A percentile compares a stretch with the other conserved stretches of the same genome.
Evolutionary conservation across 1,140 invertebrate species (phyloP).

Genomic region (Meloidogyne floridensis): DNA sequence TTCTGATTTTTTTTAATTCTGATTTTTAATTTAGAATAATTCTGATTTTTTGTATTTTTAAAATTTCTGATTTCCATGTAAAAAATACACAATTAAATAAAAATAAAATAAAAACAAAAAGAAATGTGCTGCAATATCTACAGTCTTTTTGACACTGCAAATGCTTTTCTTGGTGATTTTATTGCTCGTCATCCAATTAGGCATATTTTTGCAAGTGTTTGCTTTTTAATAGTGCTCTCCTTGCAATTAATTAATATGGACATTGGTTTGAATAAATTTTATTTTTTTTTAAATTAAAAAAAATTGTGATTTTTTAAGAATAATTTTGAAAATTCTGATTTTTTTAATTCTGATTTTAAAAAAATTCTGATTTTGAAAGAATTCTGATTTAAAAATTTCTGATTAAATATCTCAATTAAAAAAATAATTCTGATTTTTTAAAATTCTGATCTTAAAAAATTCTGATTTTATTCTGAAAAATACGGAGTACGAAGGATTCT

Average conservation of each 20-base stretch:
- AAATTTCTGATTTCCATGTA: neutral
- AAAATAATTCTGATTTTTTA: no score
- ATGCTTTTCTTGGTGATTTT: slow-evolving; percentile 21
- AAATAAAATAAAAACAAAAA: neutral
- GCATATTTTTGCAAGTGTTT: slow-evolving; percentile 25
- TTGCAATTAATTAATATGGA: slow-evolving; percentile 25
- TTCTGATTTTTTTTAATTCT: neutral
- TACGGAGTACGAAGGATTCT: no score
- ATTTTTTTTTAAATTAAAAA: neutral
- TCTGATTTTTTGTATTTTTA: neutral
- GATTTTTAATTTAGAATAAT: no score
- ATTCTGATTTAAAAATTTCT: no score
- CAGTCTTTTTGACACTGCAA: slow-evolving; percentile 26
- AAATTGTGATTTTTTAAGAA: no score
- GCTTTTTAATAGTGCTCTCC: neutral
- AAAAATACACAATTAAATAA: neutral
- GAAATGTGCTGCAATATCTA: slow-evolving; percentile 1
- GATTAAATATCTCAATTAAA: no score
- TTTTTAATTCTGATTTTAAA: no score
- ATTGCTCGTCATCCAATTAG: slow-evolving; percentile 10
- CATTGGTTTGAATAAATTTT: slow-evolving; percentile 17
- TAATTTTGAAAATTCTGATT: no score
- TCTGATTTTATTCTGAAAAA: no score
- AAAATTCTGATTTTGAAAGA: no score
- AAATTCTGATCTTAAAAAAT: no score